phyloP scores from a whole-genome alignment of 2,113 vertebrate genomes.

The cattle (Bos taurus) region DNA sequence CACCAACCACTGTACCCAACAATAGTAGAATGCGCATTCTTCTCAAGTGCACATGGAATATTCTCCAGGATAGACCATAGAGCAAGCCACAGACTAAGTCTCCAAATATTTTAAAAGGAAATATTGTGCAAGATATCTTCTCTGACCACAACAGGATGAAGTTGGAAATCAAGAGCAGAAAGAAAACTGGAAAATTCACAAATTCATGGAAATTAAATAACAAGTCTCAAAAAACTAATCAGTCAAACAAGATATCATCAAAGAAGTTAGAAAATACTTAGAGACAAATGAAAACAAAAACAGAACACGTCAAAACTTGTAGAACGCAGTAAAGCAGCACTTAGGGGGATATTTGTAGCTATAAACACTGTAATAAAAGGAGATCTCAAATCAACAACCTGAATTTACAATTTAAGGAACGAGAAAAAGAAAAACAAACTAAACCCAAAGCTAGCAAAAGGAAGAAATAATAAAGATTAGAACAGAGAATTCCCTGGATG shows the following conservation, averaged over 20 bases:
- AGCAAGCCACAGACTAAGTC: neutral
- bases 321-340: neutral
- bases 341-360: neutral
- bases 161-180: neutral
- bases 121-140: neutral
- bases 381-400: neutral
- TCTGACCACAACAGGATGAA: neutral
- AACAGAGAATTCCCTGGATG: neutral
- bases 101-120: neutral
- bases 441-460: neutral
- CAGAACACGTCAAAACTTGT: neutral
- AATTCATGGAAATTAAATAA: neutral
- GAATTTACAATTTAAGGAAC: neutral
- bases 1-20: neutral
- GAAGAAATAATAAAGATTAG: neutral
- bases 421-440: neutral
- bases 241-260: neutral
- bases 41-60: neutral
- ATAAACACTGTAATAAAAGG: neutral
- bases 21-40: neutral
- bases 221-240: neutral
- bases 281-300: neutral
- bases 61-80: neutral
- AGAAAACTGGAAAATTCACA: neutral
- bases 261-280: neutral